Evolutionary conservation across 2,113 vertebrate species (phyloP).

Genomic region (Ammodytes dubius): DNA sequence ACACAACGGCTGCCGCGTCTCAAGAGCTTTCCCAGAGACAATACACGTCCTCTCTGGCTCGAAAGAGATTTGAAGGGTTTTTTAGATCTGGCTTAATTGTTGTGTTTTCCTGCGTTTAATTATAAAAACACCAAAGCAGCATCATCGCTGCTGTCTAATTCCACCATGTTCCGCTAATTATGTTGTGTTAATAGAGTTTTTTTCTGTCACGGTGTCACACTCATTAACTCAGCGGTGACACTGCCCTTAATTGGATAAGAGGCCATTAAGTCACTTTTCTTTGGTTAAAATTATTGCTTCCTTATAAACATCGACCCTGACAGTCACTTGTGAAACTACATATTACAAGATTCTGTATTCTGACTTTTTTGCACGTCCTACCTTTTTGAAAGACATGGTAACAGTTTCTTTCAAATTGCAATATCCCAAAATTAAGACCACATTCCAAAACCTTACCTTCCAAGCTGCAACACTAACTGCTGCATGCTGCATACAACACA

Average conservation of each 20-base stretch:
- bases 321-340: slow-evolving; percentile 18
- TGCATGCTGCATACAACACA: slow-evolving; percentile 40
- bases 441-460: not conserved
- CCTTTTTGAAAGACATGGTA: not conserved
- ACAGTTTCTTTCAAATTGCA: not conserved
- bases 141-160: slow-evolving; percentile 68
- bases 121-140: slow-evolving; percentile 73
- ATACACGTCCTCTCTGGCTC: slow-evolving; percentile 69
- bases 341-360: not conserved
- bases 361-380: no score
- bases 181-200: slow-evolving; percentile 72
- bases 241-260: slow-evolving; percentile 76
- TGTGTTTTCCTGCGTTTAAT: slow-evolving; percentile 77
- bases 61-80: slow-evolving; percentile 49
- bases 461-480: slow-evolving; percentile 25
- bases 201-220: slow-evolving; percentile 72
- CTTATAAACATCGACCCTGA: slow-evolving; percentile 45
- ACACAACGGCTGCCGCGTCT: slow-evolving; percentile 43
- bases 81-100: slow-evolving; percentile 77
- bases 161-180: slow-evolving; percentile 80
- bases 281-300: slow-evolving; percentile 63
- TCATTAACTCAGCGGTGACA: slow-evolving; percentile 80
- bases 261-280: slow-evolving; percentile 72
- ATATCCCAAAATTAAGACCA: not conserved
- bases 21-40: slow-evolving; percentile 71